phyloP scores from a whole-genome alignment of 2,113 vertebrate species.

The Scolopax mira region DNA sequence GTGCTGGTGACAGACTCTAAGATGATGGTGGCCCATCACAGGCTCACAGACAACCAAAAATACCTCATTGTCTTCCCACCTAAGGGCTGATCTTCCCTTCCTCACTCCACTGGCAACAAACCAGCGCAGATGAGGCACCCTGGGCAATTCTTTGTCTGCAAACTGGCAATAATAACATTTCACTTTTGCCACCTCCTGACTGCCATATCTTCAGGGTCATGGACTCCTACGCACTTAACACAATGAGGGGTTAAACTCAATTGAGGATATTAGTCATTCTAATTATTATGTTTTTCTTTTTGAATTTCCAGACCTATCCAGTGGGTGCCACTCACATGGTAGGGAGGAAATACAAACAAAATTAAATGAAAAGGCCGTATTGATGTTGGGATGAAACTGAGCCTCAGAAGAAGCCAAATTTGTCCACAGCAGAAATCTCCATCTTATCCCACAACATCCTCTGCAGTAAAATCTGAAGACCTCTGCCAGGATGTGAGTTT shows the following conservation, averaged over 20 bases:
- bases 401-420: not conserved
- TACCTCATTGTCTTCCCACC: not conserved
- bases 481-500: not conserved
- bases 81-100: not conserved
- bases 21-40: not conserved
- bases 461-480: not conserved
- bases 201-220: not conserved
- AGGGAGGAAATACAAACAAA: not conserved
- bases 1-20: not conserved
- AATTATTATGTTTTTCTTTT: not conserved
- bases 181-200: not conserved
- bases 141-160: not conserved
- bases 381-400: not conserved
- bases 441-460: not conserved
- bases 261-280: accelerated
- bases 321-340: not conserved
- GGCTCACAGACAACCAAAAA: not conserved
- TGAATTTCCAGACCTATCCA: not conserved
- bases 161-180: not conserved
- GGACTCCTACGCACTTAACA: not conserved
- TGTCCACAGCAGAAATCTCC: not conserved
- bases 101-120: not conserved
- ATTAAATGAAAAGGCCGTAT: not conserved
- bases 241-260: not conserved
- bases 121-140: too few relatives aligned